phyloP scores from a whole-genome alignment of 1,140 invertebrate genomes.

The Pogonognathellus flavescens region DNA sequence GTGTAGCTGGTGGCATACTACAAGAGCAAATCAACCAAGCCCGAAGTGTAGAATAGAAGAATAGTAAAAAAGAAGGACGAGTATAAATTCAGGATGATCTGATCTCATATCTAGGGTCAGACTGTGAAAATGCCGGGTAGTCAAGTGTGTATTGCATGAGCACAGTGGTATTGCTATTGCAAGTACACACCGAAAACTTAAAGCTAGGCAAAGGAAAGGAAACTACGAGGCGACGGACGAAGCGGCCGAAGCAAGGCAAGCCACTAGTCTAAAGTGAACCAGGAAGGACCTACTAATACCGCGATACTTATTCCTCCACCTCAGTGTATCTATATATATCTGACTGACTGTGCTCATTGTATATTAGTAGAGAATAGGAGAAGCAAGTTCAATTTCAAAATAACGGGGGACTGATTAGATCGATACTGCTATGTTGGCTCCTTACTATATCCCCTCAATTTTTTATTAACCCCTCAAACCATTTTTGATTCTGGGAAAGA shows the following conservation, averaged over 20 bases:
- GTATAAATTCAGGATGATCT: constrained; percentile 56
- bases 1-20: neutral
- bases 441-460: constrained; percentile 64
- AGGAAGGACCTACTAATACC: constrained; percentile 2
- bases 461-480: constrained; percentile 68
- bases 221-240: neutral
- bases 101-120: constrained; percentile 59
- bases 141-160: neutral
- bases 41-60: constrained; percentile 13
- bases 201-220: neutral
- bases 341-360: neutral
- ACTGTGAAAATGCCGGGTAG: constrained; percentile 53
- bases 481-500: constrained; percentile 66
- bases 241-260: constrained; percentile 26
- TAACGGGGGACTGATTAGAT: constrained; percentile 66
- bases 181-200: constrained; percentile 1
- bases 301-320: too few species aligned
- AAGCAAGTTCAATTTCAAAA: constrained; percentile 64
- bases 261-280: constrained; percentile 8
- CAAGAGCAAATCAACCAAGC: constrained; percentile 7
- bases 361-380: constrained; percentile 52
- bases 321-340: neutral
- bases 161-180: neutral
- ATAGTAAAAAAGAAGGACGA: constrained; percentile 39
- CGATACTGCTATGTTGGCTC: constrained; percentile 62